Conservation (phyloP, 2,113 vertebrate genomes). For the Pelecanoides urinatrix region DNA sequence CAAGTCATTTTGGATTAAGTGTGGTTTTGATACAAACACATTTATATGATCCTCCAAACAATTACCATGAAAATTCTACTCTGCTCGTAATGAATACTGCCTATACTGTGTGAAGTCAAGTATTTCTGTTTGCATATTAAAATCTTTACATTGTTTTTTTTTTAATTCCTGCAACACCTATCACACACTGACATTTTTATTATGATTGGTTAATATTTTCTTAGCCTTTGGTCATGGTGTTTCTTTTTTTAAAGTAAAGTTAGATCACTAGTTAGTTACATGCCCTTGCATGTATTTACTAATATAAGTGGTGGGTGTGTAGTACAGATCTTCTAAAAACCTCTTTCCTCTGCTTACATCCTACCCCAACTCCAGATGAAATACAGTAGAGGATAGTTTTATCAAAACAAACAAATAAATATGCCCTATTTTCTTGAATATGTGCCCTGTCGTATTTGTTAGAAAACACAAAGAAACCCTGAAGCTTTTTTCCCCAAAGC, state of each 20-base stretch:
- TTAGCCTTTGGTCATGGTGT: not conserved
- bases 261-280: not conserved
- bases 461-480: not conserved
- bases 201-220: not conserved
- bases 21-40: fast-evolving
- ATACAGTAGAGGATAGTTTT: not conserved
- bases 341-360: slow-evolving; percentile 1
- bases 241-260: not conserved
- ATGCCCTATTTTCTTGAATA: not conserved
- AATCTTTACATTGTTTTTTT: not conserved
- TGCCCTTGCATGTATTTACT: not conserved
- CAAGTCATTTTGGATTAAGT: not conserved
- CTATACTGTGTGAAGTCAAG: not conserved
- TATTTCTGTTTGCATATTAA: not conserved
- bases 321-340: not conserved
- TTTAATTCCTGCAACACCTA: not conserved
- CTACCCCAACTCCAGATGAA: not conserved
- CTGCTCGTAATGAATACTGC: not conserved
- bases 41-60: not conserved
- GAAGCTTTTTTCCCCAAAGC: not conserved
- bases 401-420: not conserved
- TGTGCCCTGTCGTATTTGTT: not conserved
- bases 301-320: not conserved
- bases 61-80: not conserved
- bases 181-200: not conserved